Percentiles rank a stretch among this genome's conserved stretches.
Conservation (phyloP, 2,797 vertebrate species). For the Spheniscus humboldti region DNA sequence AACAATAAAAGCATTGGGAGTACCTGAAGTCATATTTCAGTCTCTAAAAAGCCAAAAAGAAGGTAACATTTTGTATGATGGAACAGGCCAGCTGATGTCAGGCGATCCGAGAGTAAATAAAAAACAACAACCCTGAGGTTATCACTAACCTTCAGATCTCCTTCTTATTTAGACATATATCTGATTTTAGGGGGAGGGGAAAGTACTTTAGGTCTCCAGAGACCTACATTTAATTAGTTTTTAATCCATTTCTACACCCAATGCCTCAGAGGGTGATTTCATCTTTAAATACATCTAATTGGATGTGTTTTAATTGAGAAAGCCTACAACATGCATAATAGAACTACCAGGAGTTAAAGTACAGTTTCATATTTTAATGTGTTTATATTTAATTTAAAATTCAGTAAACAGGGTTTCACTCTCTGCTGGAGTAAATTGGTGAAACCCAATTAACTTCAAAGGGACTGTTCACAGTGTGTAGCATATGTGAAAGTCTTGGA, state of each 20-base stretch:
- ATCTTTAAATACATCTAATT: constrained; percentile 48
- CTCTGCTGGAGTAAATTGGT: constrained; percentile 37
- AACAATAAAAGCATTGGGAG: neutral
- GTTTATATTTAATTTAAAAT: constrained; percentile 19
- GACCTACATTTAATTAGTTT: constrained; percentile 12
- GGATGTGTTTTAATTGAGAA: constrained; percentile 23
- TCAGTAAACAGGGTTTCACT: constrained; percentile 13
- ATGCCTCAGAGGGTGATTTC: constrained; percentile 1
- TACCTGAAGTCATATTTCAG: neutral
- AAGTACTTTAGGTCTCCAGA: constrained; percentile 1
- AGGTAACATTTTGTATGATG: neutral
- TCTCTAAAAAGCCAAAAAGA: neutral
- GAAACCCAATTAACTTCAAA: constrained; percentile 32
- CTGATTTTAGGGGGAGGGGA: constrained; percentile 21
- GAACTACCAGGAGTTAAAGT: neutral
- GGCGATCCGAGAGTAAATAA: neutral
- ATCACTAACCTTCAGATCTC: constrained; percentile 26
- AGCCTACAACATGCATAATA: neutral
- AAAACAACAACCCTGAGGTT: neutral
- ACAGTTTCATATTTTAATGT: neutral
- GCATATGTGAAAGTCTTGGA: neutral
- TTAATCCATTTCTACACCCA: constrained; percentile 7
- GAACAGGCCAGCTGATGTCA: neutral
- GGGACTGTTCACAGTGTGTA: neutral
- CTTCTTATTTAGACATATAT: neutral